Conservation (phyloP, 2,797 vertebrate species). For the Cossypha caffra region DNA sequence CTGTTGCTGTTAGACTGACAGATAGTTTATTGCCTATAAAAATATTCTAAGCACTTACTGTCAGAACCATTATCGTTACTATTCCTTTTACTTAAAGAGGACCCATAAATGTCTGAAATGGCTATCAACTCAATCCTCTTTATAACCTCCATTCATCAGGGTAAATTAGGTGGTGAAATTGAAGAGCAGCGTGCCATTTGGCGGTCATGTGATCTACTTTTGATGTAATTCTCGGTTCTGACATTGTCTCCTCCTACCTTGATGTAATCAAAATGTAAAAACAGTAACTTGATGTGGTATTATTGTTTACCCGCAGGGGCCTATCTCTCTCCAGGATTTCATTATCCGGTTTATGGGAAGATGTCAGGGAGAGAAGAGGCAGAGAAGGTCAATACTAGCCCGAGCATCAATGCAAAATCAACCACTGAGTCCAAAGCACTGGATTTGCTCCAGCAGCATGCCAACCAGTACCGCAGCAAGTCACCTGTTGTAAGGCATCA, state of each 20-base stretch:
- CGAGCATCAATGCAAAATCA: slow-evolving; percentile 85
- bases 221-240: slow-evolving; percentile 13
- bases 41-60: slow-evolving; percentile 75
- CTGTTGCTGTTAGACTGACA: slow-evolving; percentile 65
- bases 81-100: slow-evolving; percentile 74
- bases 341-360: slow-evolving; percentile 97
- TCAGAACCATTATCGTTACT: slow-evolving; percentile 74
- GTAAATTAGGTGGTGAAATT: slow-evolving; percentile 66
- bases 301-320: slow-evolving; percentile 78
- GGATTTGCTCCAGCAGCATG: slow-evolving; percentile 93
- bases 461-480: slow-evolving; percentile 91
- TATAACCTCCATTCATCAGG: slow-evolving; percentile 69
- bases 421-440: slow-evolving; percentile 87
- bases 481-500: slow-evolving; percentile 88
- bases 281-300: slow-evolving; percentile 49
- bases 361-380: slow-evolving; percentile 94
- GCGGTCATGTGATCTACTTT: slow-evolving; percentile 17
- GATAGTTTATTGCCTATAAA: slow-evolving; percentile 76
- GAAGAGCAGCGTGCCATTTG: slow-evolving; percentile 18
- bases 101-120: slow-evolving; percentile 71
- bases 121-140: slow-evolving; percentile 66
- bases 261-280: slow-evolving; percentile 26
- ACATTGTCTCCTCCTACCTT: background rate
- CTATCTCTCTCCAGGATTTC: slow-evolving; percentile 90
- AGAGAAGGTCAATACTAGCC: slow-evolving; percentile 87